phyloP scores from a whole-genome alignment of 1,140 invertebrate species.

The Apis dorsata region DNA sequence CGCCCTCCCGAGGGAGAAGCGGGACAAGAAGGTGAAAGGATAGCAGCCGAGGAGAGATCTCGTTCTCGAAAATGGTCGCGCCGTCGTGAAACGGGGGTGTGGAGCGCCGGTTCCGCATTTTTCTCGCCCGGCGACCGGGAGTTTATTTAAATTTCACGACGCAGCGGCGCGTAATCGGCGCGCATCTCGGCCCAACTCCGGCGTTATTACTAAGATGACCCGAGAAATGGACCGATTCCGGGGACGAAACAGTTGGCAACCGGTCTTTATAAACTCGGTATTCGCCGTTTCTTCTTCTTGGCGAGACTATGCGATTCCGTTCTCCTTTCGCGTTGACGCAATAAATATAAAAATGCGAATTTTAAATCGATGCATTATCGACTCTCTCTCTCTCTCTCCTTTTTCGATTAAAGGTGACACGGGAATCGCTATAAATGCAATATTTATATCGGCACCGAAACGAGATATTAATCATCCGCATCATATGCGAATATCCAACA shows the following conservation, averaged over 20 bases:
- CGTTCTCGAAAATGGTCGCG: constrained; percentile 20
- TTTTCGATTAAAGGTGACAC: too few relatives aligned
- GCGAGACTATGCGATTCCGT: not conserved
- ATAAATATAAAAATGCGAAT: constrained; percentile 17
- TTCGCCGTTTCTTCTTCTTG: not conserved
- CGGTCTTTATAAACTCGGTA: not conserved
- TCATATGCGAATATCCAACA: too few relatives aligned
- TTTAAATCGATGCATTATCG: not conserved
- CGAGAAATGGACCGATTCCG: constrained; percentile 13
- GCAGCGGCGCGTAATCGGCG: constrained; percentile 17
- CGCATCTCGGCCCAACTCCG: constrained; percentile 1
- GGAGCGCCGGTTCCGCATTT: not conserved
- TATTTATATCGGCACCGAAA: too few relatives aligned
- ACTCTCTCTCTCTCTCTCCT: too few relatives aligned
- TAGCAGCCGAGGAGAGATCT: constrained; percentile 17
- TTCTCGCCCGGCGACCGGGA: not conserved
- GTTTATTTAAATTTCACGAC: constrained; percentile 34
- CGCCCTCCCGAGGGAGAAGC: not conserved
- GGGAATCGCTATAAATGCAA: too few relatives aligned
- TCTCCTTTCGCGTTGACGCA: not conserved
- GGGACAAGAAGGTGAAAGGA: not conserved
- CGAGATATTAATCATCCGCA: too few relatives aligned
- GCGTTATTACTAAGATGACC: constrained; percentile 21
- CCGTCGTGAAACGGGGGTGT: not conserved
- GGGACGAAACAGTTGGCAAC: constrained; percentile 1